Percentiles rank a stretch among this genome's conserved stretches.
Conservation (phyloP, 2,797 vertebrate genomes). For the Neosilurus mollespiculum region DNA sequence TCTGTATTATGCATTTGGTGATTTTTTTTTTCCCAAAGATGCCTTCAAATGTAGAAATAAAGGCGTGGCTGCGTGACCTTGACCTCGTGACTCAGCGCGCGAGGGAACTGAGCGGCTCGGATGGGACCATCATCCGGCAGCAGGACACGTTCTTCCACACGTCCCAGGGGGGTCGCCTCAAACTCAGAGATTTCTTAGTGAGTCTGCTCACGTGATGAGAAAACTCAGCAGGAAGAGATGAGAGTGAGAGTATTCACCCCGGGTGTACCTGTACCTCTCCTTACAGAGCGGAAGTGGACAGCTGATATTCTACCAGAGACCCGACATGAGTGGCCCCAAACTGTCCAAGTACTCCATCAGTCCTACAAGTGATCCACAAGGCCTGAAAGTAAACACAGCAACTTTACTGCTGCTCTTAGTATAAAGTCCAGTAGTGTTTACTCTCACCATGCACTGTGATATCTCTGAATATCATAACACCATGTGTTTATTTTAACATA, state of each 20-base stretch:
- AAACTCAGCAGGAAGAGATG: too few species aligned
- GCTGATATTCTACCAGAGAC: conserved; percentile 84
- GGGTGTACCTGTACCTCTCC: too few species aligned
- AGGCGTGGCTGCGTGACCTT: conserved; percentile 66
- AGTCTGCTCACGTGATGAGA: not conserved
- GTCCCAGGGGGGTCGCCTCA: conserved; percentile 71
- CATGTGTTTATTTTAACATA: too few species aligned
- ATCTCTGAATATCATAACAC: too few species aligned
- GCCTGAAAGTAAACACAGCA: conserved; percentile 70
- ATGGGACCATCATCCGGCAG: conserved; percentile 71
- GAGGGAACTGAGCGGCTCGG: conserved; percentile 68
- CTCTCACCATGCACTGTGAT: too few species aligned
- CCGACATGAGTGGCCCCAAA: conserved; percentile 76
- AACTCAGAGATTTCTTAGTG: conserved; percentile 75
- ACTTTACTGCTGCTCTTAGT: not conserved
- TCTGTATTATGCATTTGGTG: not conserved
- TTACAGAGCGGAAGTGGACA: conserved; percentile 73
- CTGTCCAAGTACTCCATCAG: conserved; percentile 76
- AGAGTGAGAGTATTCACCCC: not conserved
- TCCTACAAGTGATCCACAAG: conserved; percentile 68
- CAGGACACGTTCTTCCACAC: conserved; percentile 77
- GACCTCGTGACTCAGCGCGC: conserved; percentile 57
- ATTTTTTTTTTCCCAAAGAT: conserved; percentile 53
- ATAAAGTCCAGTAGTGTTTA: too few species aligned
- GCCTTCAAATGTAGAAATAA: conserved; percentile 80